Conservation (phyloP, 2,113 vertebrate species). For the Delphinapterus leucas region DNA sequence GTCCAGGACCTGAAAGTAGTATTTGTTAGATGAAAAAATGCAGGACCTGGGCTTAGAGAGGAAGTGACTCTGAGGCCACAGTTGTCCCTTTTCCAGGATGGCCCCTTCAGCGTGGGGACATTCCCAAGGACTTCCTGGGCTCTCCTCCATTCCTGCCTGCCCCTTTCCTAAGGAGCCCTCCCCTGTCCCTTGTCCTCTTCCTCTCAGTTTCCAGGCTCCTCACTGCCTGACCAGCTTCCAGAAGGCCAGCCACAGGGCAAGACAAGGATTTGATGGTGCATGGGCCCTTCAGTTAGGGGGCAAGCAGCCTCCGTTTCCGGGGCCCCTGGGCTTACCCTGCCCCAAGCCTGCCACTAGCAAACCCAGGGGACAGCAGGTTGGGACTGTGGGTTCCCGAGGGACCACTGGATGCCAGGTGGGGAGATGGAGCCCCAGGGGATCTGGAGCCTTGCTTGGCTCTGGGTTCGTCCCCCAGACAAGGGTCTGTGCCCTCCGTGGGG, state of each 20-base stretch:
- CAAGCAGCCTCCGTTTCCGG: background rate
- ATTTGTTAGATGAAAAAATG: background rate
- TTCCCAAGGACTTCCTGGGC: background rate
- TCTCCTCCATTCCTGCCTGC: background rate
- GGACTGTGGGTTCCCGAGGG: background rate
- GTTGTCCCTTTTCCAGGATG: background rate
- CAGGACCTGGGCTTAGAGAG: background rate
- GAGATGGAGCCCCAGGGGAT: background rate
- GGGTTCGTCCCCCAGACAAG: background rate
- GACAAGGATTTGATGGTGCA: background rate
- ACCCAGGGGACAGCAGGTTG: rapidly evolving
- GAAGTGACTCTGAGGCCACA: background rate
- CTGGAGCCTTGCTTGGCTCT: background rate
- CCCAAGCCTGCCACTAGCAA: background rate
- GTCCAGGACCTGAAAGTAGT: background rate
- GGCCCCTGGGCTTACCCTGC: background rate
- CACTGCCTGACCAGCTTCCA: background rate
- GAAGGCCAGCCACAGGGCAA: background rate
- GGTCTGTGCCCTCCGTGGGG: background rate
- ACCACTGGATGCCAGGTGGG: background rate
- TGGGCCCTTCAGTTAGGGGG: rapidly evolving
- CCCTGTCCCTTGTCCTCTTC: background rate
- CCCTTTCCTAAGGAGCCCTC: background rate
- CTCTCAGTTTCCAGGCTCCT: background rate
- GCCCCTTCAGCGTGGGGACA: background rate